A percentile compares a stretch with the other conserved stretches of the same genome.
Evolutionary conservation across 37 sponge, comb jelly and placozoan genomes (phyloP).

Genomic region (Chondrosia reniformis): DNA sequence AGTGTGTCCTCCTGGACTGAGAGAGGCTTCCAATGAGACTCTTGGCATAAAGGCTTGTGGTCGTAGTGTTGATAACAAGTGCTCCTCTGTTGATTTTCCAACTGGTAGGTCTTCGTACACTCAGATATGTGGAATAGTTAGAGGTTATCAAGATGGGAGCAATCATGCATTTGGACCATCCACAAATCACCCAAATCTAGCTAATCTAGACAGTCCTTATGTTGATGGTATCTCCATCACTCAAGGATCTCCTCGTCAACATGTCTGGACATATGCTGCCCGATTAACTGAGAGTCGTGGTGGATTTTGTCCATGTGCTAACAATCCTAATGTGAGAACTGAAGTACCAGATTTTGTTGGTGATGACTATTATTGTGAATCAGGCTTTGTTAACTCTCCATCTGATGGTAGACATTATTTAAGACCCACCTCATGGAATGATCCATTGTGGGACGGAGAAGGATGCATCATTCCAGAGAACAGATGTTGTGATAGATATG

Average conservation of each 20-base stretch:
- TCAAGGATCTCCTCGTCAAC: slow-evolving; percentile 15
- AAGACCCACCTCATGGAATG: slow-evolving; percentile 11
- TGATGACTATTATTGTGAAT: slow-evolving; percentile 8
- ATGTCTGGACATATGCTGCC: slow-evolving; percentile 16
- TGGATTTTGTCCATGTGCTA: not conserved
- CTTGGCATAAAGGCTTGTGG: slow-evolving; percentile 10
- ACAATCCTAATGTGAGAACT: not conserved
- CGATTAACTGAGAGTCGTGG: not conserved
- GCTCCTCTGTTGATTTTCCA: not conserved
- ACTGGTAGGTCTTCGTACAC: slow-evolving; percentile 2
- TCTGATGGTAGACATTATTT: not conserved
- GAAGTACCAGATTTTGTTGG: not conserved
- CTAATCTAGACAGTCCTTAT: not conserved
- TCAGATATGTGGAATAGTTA: slow-evolving; percentile 9
- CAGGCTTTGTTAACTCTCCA: not conserved
- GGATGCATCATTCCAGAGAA: slow-evolving; percentile 16
- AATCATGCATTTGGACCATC: slow-evolving; percentile 17
- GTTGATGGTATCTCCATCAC: slow-evolving; percentile 24
- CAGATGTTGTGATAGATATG: slow-evolving; percentile 22
- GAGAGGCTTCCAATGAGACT: not conserved
- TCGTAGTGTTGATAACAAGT: not conserved
- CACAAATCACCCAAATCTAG: not conserved
- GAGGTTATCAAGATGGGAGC: slow-evolving; percentile 3
- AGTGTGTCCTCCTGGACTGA: not conserved
- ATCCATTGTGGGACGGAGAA: slow-evolving; percentile 17